A percentile compares a stretch with the other conserved stretches of the same genome.
Conservation (phyloP, 2,797 vertebrate genomes). For the Brachymystax lenok region DNA sequence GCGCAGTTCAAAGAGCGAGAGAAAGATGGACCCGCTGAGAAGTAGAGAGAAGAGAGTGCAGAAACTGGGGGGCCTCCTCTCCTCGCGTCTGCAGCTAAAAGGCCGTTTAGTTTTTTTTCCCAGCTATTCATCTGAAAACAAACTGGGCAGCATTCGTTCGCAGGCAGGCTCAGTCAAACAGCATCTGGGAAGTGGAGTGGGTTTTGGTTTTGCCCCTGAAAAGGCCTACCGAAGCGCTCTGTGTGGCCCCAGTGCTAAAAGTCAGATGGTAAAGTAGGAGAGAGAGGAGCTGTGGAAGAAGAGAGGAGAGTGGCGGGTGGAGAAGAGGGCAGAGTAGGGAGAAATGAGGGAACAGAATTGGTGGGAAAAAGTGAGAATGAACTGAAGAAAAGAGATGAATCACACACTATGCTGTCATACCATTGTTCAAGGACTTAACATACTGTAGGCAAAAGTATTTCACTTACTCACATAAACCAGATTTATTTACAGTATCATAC, state of each 20-base stretch:
- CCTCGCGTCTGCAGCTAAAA: conserved; percentile 28
- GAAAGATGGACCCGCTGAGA: conserved; percentile 64
- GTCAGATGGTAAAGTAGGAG: conserved; percentile 40
- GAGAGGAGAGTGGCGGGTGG: conserved; percentile 16
- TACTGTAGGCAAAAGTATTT: background rate
- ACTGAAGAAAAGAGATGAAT: too few relatives aligned
- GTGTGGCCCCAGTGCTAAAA: conserved; percentile 66
- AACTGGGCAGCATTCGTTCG: conserved; percentile 52
- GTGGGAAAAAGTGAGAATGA: too few relatives aligned
- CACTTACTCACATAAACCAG: conserved; percentile 5
- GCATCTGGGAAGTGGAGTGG: conserved; percentile 58
- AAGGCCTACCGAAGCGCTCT: conserved; percentile 45
- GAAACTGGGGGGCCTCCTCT: conserved; percentile 25
- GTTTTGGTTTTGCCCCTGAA: conserved; percentile 50
- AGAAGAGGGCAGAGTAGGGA: background rate
- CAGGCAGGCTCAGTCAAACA: conserved; percentile 44
- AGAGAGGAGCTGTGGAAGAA: background rate
- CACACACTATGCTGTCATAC: conserved; percentile 31
- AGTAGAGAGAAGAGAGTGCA: conserved; percentile 44
- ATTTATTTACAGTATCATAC: too few relatives aligned
- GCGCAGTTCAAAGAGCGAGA: conserved; percentile 69
- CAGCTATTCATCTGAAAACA: conserved; percentile 69
- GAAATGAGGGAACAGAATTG: conserved; percentile 33
- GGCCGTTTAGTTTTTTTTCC: conserved; percentile 56
- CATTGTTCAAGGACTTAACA: background rate